These are phyloP conservation scores for Eupithecia dodoneata DNA, from an alignment of 2,888 invertebrate genomes.

Conservation along the genomic window DNA sequence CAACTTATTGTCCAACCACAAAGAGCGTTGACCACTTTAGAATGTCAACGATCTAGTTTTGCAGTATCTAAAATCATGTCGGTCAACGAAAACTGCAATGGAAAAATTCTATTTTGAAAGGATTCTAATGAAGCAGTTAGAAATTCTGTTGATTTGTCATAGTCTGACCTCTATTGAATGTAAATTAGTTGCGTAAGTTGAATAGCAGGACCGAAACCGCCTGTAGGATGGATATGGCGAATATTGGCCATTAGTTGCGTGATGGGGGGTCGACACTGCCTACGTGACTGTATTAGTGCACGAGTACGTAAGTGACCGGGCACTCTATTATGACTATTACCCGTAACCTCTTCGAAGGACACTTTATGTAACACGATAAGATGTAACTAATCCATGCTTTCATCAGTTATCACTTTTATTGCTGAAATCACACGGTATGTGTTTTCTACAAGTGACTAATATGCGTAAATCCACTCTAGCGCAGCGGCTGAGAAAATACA, in stretches of 20 bases:
- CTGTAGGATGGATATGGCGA: conserved; percentile 70
- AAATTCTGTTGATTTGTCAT: conserved; percentile 43
- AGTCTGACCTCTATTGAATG: conserved; percentile 63
- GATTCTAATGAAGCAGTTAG: conserved; percentile 17
- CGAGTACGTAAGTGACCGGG: background rate
- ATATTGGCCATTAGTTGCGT: conserved; percentile 73
- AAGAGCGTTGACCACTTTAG: background rate
- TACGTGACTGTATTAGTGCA: conserved; percentile 38
- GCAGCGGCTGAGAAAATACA: too few relatives aligned
- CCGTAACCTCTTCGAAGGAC: background rate
- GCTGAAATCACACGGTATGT: too few relatives aligned
- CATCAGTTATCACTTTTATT: too few relatives aligned
- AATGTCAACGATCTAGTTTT: background rate
- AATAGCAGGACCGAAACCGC: conserved; percentile 55
- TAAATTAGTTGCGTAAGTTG: conserved; percentile 64
- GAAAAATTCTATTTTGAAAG: conserved; percentile 6
- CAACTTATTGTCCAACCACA: background rate
- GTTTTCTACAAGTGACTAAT: too few relatives aligned
- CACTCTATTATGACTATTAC: background rate
- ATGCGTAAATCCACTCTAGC: too few relatives aligned
- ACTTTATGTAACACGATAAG: background rate
- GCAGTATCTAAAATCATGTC: background rate
- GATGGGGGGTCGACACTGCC: conserved; percentile 71
- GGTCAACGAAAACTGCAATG: conserved; percentile 1
- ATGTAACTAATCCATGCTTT: background rate